phyloP scores from a whole-genome alignment of 2,888 invertebrate genomes.

The Drosophila mulleri region DNA sequence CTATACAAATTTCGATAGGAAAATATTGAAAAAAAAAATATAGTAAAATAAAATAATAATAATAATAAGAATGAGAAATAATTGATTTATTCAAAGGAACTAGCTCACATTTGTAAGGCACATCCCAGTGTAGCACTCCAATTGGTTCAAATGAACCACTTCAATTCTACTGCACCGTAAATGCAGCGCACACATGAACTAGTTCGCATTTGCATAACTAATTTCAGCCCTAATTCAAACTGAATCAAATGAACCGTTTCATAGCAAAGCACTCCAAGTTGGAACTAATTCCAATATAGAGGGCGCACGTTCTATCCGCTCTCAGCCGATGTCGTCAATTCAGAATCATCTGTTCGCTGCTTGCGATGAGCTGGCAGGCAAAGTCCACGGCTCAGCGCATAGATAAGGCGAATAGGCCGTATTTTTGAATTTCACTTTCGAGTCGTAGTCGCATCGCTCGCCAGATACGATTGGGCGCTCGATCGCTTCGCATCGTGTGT shows the following conservation, averaged over 20 bases:
- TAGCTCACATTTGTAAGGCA: neutral
- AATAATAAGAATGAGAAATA: too few relatives aligned
- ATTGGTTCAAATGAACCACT: neutral
- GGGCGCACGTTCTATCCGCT: neutral
- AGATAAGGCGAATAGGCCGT: conserved; percentile 38
- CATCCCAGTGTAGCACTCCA: too few relatives aligned
- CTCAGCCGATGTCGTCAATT: neutral
- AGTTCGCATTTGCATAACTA: neutral
- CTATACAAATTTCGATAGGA: too few relatives aligned
- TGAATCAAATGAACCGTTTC: neutral
- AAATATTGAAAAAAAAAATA: too few relatives aligned
- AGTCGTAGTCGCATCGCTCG: neutral
- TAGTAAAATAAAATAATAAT: too few relatives aligned
- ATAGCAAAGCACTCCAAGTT: neutral
- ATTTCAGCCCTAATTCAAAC: too few relatives aligned
- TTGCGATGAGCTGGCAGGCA: conserved; percentile 63
- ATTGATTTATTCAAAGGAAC: too few relatives aligned
- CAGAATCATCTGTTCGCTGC: neutral
- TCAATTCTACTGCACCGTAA: neutral
- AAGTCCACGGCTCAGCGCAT: conserved; percentile 52
- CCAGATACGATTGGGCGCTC: conserved; percentile 25
- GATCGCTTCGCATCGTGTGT: conserved; percentile 9
- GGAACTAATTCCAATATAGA: neutral
- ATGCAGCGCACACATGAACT: neutral
- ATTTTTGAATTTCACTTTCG: conserved; percentile 32